A percentile compares a stretch with the other conserved stretches of the same genome.
Evolutionary conservation across 2,113 vertebrate species (phyloP).

Genomic region (Bettongia penicillata): DNA sequence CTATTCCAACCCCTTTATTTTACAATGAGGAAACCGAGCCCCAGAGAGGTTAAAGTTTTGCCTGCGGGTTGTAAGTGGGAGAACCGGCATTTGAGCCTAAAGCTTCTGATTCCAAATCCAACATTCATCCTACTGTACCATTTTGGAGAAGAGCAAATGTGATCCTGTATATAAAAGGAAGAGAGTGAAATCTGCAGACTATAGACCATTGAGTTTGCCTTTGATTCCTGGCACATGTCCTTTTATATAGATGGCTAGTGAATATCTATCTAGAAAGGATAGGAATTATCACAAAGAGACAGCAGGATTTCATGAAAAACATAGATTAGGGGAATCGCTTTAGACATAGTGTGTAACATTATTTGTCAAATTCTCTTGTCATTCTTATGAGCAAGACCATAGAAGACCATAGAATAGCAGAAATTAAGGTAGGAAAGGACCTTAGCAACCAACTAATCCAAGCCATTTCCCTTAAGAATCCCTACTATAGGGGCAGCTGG

Average conservation of each 20-base stretch:
- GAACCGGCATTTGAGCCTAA: neutral
- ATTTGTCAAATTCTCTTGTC: neutral
- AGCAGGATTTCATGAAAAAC: neutral
- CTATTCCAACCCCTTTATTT: neutral
- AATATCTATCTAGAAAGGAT: neutral
- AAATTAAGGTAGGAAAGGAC: neutral
- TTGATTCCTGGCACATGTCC: neutral
- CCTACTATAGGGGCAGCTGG: neutral
- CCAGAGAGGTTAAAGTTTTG: neutral
- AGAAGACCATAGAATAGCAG: neutral
- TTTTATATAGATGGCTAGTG: neutral
- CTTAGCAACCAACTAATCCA: constrained; percentile 12
- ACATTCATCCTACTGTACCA: neutral
- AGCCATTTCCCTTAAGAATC: constrained; percentile 13
- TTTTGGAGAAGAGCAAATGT: neutral
- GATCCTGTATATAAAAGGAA: neutral
- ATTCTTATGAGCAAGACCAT: neutral
- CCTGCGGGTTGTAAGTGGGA: neutral
- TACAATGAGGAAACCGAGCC: neutral
- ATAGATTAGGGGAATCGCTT: neutral
- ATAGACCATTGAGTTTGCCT: neutral
- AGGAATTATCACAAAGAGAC: neutral
- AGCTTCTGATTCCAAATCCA: neutral
- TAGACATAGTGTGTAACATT: neutral
- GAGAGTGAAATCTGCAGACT: neutral